Conservation (phyloP, 1,140 invertebrate species). For the Pseudomyrmex concolor region DNA sequence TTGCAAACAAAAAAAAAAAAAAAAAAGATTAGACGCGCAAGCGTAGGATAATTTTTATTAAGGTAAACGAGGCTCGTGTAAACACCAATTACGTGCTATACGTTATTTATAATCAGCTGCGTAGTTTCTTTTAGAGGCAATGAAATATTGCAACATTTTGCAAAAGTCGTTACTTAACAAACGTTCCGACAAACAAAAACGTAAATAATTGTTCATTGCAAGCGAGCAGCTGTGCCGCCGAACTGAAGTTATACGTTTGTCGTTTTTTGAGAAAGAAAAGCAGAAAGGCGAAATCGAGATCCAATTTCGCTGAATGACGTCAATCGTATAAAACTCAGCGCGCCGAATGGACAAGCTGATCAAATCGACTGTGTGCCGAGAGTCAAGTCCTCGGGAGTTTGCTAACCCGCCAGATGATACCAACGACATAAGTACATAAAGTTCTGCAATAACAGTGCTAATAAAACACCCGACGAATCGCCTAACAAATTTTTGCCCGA, state of each 20-base stretch:
- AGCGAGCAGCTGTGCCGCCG: conserved; percentile 3
- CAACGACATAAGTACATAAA: conserved; percentile 1
- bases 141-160: conserved; percentile 6
- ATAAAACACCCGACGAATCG: neutral
- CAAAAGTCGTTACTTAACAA: neutral
- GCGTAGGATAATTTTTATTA: conserved; percentile 37
- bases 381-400: neutral
- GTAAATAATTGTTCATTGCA: neutral
- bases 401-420: conserved; percentile 1
- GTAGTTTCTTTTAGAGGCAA: conserved; percentile 19
- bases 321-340: neutral
- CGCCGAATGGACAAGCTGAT: neutral
- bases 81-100: neutral
- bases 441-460: conserved; percentile 21
- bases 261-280: neutral
- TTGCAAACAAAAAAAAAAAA: conserved; percentile 7
- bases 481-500: neutral
- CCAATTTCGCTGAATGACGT: neutral
- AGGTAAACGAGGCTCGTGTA: conserved; percentile 25
- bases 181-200: neutral
- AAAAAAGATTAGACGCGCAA: neutral
- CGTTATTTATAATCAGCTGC: conserved; percentile 4
- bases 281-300: neutral
- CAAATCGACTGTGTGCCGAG: neutral
- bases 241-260: neutral